These are phyloP conservation scores for Muscidifurax raptorellus DNA, from an alignment of 1,140 invertebrate genomes.

Conservation along the genomic window DNA sequence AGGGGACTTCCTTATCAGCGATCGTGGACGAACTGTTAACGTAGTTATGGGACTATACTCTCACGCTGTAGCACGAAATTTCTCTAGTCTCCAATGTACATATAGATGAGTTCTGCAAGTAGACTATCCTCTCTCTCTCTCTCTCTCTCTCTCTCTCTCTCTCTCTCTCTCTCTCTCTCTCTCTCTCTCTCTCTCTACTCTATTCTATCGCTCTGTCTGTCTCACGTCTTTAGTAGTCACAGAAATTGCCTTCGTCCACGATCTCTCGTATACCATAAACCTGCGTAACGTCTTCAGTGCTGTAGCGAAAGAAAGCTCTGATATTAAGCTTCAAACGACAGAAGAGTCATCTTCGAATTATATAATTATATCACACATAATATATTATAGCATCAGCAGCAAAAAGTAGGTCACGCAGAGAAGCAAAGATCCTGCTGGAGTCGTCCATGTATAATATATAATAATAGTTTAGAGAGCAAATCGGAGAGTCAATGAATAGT, in stretches of 20 bases:
- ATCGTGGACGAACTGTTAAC: conserved; percentile 33
- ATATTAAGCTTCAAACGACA: background rate
- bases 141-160: too few relatives aligned
- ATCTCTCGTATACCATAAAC: background rate
- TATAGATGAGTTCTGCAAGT: background rate
- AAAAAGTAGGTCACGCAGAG: conserved; percentile 7
- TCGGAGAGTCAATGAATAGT: background rate
- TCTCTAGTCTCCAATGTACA: conserved; percentile 4
- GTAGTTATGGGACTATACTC: background rate
- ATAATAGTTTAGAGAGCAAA: background rate
- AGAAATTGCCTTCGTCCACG: conserved; percentile 28
- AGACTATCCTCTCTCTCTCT: background rate
- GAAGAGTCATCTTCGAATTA: background rate
- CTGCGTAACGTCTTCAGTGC: background rate
- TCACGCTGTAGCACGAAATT: conserved; percentile 1
- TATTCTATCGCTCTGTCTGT: too few relatives aligned
- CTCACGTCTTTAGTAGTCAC: conserved; percentile 20
- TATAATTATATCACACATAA: too few relatives aligned
- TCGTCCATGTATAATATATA: background rate
- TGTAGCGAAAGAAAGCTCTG: background rate
- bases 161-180: too few relatives aligned
- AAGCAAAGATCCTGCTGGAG: too few relatives aligned
- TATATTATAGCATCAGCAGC: conserved; percentile 29
- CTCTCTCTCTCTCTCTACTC: too few relatives aligned
- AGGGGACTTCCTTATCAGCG: conserved; percentile 4